These are phyloP conservation scores for Aporophyla nigra DNA, from an alignment of 2,888 invertebrate species.

Conservation along the genomic window DNA sequence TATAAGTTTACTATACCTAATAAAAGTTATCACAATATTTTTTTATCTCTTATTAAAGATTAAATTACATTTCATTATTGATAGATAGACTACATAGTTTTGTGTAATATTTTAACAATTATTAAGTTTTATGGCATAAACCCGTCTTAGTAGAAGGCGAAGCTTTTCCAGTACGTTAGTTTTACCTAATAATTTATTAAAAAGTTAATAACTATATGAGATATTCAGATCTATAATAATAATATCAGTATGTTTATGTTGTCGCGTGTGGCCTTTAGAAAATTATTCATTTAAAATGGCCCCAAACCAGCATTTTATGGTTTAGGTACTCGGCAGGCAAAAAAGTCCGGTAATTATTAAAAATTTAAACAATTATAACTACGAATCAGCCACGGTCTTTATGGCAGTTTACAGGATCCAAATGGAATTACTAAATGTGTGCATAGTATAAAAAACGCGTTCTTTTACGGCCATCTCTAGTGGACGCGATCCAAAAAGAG, in stretches of 20 bases:
- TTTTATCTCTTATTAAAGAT: too few species aligned
- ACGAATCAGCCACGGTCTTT: not conserved
- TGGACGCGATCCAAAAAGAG: not conserved
- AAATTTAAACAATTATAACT: not conserved
- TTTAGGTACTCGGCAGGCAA: not conserved
- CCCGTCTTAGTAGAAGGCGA: too few species aligned
- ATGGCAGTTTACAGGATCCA: too few species aligned
- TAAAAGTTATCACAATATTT: too few species aligned
- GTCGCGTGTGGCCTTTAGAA: not conserved
- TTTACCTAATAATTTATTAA: not conserved
- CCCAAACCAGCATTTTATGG: conserved; percentile 1
- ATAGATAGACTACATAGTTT: too few species aligned
- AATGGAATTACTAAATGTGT: not conserved
- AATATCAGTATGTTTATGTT: not conserved
- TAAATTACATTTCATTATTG: too few species aligned
- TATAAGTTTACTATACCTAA: too few species aligned
- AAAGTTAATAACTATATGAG: not conserved
- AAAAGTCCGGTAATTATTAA: not conserved
- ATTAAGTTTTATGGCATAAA: too few species aligned
- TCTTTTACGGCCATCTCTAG: not conserved
- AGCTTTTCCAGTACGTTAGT: not conserved
- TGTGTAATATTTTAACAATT: too few species aligned
- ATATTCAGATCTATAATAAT: too few species aligned
- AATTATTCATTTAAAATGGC: not conserved
- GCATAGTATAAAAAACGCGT: too few species aligned